Conservation (phyloP, 2,797 vertebrate species). For the Masticophis lateralis region DNA sequence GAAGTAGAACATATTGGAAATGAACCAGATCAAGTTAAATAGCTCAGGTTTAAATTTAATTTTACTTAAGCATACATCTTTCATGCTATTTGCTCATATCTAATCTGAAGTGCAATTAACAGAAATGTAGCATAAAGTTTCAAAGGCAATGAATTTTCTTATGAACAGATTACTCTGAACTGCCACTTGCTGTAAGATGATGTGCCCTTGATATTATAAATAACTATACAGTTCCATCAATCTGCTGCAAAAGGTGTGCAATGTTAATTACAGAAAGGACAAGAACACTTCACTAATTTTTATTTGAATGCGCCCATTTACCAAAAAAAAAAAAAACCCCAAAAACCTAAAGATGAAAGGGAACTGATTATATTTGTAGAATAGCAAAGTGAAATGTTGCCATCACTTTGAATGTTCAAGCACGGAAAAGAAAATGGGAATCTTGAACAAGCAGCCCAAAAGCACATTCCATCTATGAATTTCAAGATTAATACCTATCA, state of each 20-base stretch:
- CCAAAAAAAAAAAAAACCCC: slow-evolving; percentile 5
- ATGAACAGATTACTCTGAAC: slow-evolving; percentile 14
- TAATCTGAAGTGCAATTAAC: slow-evolving; percentile 8
- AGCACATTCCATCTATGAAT: neutral
- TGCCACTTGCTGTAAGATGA: slow-evolving; percentile 32
- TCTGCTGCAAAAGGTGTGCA: slow-evolving; percentile 31
- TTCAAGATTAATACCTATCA: neutral
- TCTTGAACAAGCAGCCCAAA: neutral
- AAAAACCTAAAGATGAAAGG: slow-evolving; percentile 2
- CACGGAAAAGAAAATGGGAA: neutral
- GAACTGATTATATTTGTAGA: neutral
- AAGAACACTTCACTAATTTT: slow-evolving; percentile 42
- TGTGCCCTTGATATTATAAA: slow-evolving; percentile 32
- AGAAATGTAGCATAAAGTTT: neutral
- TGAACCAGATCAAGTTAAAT: neutral
- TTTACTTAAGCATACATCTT: neutral
- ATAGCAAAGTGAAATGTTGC: neutral
- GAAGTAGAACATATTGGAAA: neutral
- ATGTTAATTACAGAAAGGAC: slow-evolving; percentile 48
- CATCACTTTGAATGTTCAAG: neutral
- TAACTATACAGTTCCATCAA: slow-evolving; percentile 48
- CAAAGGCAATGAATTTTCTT: slow-evolving; percentile 23
- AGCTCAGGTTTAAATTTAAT: neutral
- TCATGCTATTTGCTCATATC: neutral
- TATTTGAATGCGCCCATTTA: slow-evolving; percentile 47